Evolutionary conservation across 2,113 vertebrate species (phyloP).

Genomic region (Hipposideros armiger): DNA sequence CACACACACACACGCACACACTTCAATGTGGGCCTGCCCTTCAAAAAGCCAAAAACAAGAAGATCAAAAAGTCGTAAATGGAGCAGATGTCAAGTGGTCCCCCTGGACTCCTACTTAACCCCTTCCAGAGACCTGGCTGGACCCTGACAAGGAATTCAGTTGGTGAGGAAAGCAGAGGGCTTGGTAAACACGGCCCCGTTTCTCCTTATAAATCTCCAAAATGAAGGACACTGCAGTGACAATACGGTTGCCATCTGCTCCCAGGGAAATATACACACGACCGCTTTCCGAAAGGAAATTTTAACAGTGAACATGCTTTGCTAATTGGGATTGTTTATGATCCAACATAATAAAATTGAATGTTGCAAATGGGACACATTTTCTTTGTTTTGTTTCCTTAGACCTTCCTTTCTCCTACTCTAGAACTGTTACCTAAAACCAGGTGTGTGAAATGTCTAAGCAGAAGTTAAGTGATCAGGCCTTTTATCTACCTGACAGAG

Average conservation of each 20-base stretch:
- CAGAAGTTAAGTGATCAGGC: conserved; percentile 83
- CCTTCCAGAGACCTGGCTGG: conserved; percentile 84
- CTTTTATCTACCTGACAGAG: conserved; percentile 87
- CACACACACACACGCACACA: conserved; percentile 42
- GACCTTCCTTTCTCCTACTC: conserved; percentile 70
- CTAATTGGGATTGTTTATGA: conserved; percentile 86
- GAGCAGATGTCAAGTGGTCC: conserved; percentile 92
- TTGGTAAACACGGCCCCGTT: conserved; percentile 75
- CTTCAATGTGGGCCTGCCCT: conserved; percentile 83
- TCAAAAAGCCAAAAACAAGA: conserved; percentile 86
- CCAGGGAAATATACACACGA: conserved; percentile 76
- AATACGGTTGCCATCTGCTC: conserved; percentile 59
- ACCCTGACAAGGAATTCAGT: conserved; percentile 85
- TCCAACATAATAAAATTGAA: conserved; percentile 82
- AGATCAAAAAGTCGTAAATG: conserved; percentile 88
- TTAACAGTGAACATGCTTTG: conserved; percentile 66
- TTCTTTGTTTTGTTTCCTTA: conserved; percentile 72
- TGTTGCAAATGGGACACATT: conserved; percentile 82
- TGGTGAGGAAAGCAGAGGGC: conserved; percentile 74
- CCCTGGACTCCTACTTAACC: conserved; percentile 89
- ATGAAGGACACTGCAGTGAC: conserved; percentile 57
- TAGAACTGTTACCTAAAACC: conserved; percentile 85
- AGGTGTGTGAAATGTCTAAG: conserved; percentile 85
- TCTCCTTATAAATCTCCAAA: conserved; percentile 82
- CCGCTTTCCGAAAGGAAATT: conserved; percentile 72